These are phyloP conservation scores for Dendrocincla fuliginosa DNA, from an alignment of 2,797 vertebrate genomes.

Conservation along the genomic window DNA sequence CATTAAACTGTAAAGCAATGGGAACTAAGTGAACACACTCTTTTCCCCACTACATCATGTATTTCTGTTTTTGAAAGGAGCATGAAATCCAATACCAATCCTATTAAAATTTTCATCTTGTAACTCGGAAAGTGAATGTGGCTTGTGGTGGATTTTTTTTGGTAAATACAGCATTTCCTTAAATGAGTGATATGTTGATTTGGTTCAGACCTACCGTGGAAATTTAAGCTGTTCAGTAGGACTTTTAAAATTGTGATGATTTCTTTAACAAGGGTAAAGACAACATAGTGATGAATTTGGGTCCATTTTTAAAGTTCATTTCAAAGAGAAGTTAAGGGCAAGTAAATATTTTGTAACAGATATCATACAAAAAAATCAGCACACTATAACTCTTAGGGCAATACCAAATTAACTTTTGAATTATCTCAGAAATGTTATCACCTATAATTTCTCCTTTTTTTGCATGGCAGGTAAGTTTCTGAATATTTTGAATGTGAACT, in stretches of 20 bases:
- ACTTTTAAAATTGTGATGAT: not conserved
- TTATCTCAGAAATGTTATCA: not conserved
- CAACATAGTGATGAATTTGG: not conserved
- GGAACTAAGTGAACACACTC: not conserved
- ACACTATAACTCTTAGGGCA: not conserved
- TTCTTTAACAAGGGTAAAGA: not conserved
- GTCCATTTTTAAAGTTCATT: not conserved
- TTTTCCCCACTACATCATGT: not conserved
- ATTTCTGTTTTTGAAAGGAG: not conserved
- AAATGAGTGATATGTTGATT: not conserved
- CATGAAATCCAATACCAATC: not conserved
- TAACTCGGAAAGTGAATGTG: not conserved
- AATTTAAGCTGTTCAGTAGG: not conserved
- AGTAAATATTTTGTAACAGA: not conserved
- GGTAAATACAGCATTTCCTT: not conserved
- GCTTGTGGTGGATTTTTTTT: not conserved
- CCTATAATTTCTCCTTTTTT: not conserved
- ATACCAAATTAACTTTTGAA: not conserved
- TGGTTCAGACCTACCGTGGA: not conserved
- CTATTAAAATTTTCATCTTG: not conserved
- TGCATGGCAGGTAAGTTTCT: not conserved
- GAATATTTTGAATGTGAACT: not conserved
- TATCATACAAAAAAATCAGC: not conserved
- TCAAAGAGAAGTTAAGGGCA: not conserved
- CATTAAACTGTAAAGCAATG: not conserved